These are phyloP conservation scores for Dicyrtoma fusca DNA, from an alignment of 2,888 invertebrate genomes.

Conservation along the genomic window DNA sequence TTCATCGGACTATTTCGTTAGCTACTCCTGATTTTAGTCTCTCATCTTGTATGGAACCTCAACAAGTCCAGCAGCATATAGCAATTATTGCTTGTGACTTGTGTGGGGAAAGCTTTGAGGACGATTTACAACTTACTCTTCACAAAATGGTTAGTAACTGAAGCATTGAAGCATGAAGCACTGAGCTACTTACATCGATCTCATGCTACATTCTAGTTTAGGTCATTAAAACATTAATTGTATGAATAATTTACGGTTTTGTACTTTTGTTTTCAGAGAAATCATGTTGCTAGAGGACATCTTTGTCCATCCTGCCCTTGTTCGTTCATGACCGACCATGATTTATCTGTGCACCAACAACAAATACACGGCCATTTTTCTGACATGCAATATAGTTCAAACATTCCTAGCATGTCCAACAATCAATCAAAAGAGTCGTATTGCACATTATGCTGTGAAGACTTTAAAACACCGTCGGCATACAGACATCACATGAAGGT, in stretches of 20 bases:
- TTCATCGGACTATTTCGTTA: slow-evolving; percentile 17
- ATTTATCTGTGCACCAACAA: slow-evolving; percentile 11
- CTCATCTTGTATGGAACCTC: neutral
- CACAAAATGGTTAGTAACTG: slow-evolving; percentile 32
- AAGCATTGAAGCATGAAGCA: too few species aligned
- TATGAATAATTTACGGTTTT: too few species aligned
- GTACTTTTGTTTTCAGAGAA: slow-evolving; percentile 14
- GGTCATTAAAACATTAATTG: too few species aligned
- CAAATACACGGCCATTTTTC: slow-evolving; percentile 7
- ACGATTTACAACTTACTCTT: slow-evolving; percentile 18
- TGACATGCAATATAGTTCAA: too few species aligned
- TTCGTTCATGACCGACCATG: slow-evolving; percentile 20
- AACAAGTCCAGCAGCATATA: neutral
- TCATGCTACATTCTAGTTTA: too few species aligned
- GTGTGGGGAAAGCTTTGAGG: slow-evolving; percentile 21
- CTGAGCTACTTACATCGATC: too few species aligned
- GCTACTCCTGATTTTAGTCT: neutral
- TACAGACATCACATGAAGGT: slow-evolving; percentile 9
- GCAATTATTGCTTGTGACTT: slow-evolving; percentile 20
- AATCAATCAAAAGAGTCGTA: neutral
- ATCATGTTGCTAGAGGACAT: slow-evolving; percentile 24
- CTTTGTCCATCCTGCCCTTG: slow-evolving; percentile 13
- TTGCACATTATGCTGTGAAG: slow-evolving; percentile 4
- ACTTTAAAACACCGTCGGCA: neutral
- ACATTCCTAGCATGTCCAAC: neutral